Percentiles rank a stretch among this genome's conserved stretches.
These are phyloP conservation scores for Tragelaphus oryx DNA, from an alignment of 2,797 vertebrate genomes.

Conservation along the genomic window DNA sequence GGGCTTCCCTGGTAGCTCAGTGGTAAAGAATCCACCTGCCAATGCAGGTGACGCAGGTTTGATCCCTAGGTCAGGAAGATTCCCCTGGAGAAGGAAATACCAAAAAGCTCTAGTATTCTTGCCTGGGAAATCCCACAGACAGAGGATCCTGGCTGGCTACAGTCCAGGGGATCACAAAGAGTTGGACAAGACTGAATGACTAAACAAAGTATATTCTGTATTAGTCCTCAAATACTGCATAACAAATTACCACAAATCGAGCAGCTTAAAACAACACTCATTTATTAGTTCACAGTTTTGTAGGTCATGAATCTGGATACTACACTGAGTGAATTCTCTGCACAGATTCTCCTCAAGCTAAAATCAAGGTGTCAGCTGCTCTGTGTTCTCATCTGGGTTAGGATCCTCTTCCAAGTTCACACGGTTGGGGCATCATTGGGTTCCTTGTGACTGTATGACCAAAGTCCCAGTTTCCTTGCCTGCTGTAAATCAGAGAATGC, in stretches of 20 bases:
- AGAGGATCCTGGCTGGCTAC: neutral
- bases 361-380: neutral
- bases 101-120: neutral
- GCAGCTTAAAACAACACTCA: neutral
- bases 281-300: neutral
- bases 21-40: neutral
- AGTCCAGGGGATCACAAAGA: neutral
- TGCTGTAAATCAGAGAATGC: neutral
- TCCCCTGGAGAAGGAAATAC: neutral
- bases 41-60: neutral
- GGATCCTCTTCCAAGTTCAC: neutral
- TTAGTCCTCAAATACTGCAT: neutral
- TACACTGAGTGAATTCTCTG: neutral
- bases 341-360: neutral
- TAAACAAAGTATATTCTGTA: neutral
- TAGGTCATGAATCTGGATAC: neutral
- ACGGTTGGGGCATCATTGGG: neutral
- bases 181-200: neutral
- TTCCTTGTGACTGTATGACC: neutral
- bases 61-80: neutral
- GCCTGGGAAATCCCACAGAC: neutral
- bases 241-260: conserved; percentile 10
- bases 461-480: neutral
- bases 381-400: neutral
- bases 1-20: neutral